phyloP scores from a whole-genome alignment of 2,888 invertebrate genomes.

The Philhelius pedissequus region DNA sequence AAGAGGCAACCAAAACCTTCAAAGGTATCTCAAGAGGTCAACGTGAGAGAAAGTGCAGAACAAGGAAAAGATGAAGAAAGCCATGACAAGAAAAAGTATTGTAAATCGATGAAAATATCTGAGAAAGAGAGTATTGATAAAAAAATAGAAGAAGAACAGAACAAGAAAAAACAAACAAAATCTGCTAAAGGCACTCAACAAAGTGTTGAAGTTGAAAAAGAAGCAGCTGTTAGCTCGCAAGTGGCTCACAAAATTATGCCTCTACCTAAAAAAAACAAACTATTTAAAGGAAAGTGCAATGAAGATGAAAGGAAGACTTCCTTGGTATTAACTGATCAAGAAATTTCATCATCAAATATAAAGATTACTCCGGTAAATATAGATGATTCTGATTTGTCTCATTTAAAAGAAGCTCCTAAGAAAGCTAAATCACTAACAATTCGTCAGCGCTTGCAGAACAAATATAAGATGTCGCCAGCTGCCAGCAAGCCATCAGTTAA shows the following conservation, averaged over 20 bases:
- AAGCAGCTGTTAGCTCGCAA: neutral
- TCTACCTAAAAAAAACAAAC: constrained; percentile 46
- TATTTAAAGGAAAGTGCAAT: constrained; percentile 49
- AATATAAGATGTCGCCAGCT: constrained; percentile 58
- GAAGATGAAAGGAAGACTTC: constrained; percentile 16
- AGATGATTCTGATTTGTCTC: neutral
- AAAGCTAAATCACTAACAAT: constrained; percentile 20
- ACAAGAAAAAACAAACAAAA: neutral
- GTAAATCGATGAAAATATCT: neutral
- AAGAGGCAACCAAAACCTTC: neutral
- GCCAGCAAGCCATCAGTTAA: constrained; percentile 44
- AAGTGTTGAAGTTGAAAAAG: neutral
- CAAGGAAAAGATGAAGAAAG: neutral
- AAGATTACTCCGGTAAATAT: neutral
- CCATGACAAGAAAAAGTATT: neutral
- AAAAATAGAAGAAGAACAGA: neutral
- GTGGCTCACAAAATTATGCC: constrained; percentile 10
- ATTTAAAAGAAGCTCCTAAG: neutral
- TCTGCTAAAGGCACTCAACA: neutral
- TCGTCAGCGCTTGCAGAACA: constrained; percentile 69
- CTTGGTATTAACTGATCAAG: neutral
- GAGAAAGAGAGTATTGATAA: neutral
- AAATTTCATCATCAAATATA: neutral
- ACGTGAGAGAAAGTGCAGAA: neutral
- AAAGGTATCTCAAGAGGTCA: neutral